phyloP scores from a whole-genome alignment of 1,140 invertebrate species.

The Laupala kohalensis region DNA sequence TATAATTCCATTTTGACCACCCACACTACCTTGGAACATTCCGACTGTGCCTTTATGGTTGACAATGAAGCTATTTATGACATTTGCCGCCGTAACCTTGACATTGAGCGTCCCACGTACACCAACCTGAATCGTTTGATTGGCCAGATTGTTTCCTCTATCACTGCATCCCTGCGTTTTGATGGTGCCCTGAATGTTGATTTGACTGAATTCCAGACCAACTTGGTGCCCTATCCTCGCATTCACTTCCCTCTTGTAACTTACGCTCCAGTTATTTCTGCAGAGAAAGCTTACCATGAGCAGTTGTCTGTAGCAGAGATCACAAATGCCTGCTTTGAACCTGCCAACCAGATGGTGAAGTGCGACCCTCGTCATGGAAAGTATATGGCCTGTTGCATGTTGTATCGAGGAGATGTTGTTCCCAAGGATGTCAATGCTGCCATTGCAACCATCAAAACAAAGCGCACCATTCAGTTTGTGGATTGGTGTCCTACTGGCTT shows the following conservation, averaged over 20 bases:
- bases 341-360: slow-evolving; percentile 87
- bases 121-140: slow-evolving; percentile 65
- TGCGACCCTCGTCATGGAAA: slow-evolving; percentile 80
- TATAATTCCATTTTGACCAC: slow-evolving; percentile 53
- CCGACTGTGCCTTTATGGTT: slow-evolving; percentile 78
- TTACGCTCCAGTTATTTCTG: slow-evolving; percentile 72
- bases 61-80: slow-evolving; percentile 87
- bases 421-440: slow-evolving; percentile 63
- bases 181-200: slow-evolving; percentile 73
- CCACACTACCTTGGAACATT: slow-evolving; percentile 62
- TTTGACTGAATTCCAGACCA: slow-evolving; percentile 81
- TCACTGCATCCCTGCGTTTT: slow-evolving; percentile 68
- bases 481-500: slow-evolving; percentile 86
- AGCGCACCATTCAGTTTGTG: slow-evolving; percentile 74
- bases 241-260: slow-evolving; percentile 74
- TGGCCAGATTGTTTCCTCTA: slow-evolving; percentile 75
- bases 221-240: slow-evolving; percentile 71
- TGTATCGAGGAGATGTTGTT: slow-evolving; percentile 47
- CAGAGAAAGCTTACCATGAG: slow-evolving; percentile 78
- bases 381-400: slow-evolving; percentile 79
- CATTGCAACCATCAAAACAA: slow-evolving; percentile 74
- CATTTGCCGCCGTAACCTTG: slow-evolving; percentile 76
- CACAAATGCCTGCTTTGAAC: slow-evolving; percentile 80
- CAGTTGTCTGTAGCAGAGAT: slow-evolving; percentile 72
- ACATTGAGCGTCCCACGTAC: slow-evolving; percentile 78